phyloP scores from a whole-genome alignment of 2,113 vertebrate species.

The Myanophis thanlyinensis region DNA sequence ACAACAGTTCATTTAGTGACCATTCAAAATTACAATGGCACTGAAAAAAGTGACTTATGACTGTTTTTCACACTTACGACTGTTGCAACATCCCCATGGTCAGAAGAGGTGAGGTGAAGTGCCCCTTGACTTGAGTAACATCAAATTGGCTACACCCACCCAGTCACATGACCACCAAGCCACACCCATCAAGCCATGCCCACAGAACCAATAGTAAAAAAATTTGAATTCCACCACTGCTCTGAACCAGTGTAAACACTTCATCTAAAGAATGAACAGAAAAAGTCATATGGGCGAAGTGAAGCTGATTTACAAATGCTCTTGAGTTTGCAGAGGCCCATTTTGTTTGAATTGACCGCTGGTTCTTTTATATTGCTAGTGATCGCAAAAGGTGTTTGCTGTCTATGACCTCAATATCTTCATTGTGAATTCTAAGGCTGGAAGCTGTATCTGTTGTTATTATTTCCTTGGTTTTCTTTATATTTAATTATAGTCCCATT shows the following conservation, averaged over 20 bases:
- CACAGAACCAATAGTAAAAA: too few species aligned
- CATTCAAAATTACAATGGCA: too few species aligned
- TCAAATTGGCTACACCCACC: too few species aligned
- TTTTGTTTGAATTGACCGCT: not conserved
- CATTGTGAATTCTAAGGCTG: not conserved
- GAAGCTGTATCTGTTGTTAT: not conserved
- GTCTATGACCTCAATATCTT: not conserved
- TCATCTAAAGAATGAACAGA: not conserved
- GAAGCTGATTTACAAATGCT: not conserved
- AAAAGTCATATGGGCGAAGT: not conserved
- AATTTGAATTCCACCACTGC: too few species aligned
- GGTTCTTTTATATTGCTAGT: not conserved
- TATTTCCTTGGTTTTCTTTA: not conserved
- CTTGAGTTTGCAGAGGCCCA: not conserved
- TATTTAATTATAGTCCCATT: not conserved
- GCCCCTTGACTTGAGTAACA: too few species aligned
- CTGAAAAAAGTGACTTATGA: too few species aligned
- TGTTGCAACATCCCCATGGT: too few species aligned
- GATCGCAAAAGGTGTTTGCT: not conserved
- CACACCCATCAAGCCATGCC: too few species aligned
- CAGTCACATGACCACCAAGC: too few species aligned
- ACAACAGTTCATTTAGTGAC: too few species aligned
- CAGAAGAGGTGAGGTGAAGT: too few species aligned
- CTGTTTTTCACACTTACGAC: too few species aligned
- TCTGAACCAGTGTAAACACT: not conserved